Evolutionary conservation across 2,113 vertebrate genomes (phyloP), one percentile per base, ranked within the genome.

Genomic region (Sphyrna mokarran): DNA sequence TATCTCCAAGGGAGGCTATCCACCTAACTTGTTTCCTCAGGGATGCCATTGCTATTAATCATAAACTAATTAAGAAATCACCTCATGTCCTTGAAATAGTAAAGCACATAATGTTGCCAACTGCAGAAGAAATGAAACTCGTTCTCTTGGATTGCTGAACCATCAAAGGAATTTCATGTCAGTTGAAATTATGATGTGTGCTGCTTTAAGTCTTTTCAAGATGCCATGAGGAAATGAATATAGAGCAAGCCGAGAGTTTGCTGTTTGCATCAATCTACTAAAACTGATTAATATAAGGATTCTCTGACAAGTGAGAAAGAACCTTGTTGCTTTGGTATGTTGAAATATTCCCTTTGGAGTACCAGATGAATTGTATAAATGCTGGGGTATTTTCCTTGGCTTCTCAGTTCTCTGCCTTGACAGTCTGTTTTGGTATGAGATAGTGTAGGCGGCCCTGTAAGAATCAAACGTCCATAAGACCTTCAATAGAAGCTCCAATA

Each of bases 131-230:
- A 93, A 37, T 37, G 61, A 93, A 40, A 66, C 89, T 93, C 89
- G 26, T 93, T 93, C 22, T 68, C 61, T 93, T 93, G 33, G 89
- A 66, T 66, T 66, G 89, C n/a, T 68, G 89, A 37, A 93, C 18
- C 89, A 66, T 93, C 89, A 93, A 93, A 93, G 89, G 61, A 93
- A 93, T 68, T 68, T 93, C 89, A 93, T 68, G 89, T 66, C 89
- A 93, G 61, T 66, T 66, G 58, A 93, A 93, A 66, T 66, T 93
- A 66, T 23, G 61, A 93, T 66, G 29, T 63, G 89, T 8, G 6
- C 5, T 37, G 61, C 37, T 93, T 66, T 66, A 66, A 63, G 33
- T 33, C n/a, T 66, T 63, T 66, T 16, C 26, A 63, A 20, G 33
- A 40, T 66, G 61, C 20, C 29, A 66, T 9, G 89, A 66, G 16